These are phyloP conservation scores for Augiades crinisus DNA, from an alignment of 2,888 invertebrate genomes.

Conservation along the genomic window DNA sequence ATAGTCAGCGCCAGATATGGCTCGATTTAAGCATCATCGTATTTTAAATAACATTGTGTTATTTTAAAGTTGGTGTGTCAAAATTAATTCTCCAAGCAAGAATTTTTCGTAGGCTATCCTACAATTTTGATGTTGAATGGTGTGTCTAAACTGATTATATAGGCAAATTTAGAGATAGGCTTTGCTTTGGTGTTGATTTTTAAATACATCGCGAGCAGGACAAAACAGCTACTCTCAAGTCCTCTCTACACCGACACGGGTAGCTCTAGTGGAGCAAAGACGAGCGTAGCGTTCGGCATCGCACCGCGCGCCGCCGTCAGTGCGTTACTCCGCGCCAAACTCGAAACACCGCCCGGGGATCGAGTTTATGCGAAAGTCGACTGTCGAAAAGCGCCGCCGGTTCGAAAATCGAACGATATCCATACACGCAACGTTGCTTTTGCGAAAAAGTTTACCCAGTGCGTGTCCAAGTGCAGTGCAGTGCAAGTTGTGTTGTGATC, in stretches of 20 bases:
- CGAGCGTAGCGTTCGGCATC: slow-evolving; percentile 39
- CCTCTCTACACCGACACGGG: background rate
- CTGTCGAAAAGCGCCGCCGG: slow-evolving; percentile 39
- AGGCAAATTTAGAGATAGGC: no score
- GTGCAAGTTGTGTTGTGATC: slow-evolving; percentile 45
- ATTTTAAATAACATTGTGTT: no score
- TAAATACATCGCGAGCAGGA: no score
- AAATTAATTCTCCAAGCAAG: no score
- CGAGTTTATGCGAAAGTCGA: slow-evolving; percentile 31
- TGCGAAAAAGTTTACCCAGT: slow-evolving; percentile 45
- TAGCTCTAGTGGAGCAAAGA: slow-evolving; percentile 10
- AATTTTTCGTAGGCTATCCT: no score
- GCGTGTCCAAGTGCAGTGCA: slow-evolving; percentile 32
- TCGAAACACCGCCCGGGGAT: slow-evolving; percentile 50
- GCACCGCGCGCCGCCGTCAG: slow-evolving; percentile 48
- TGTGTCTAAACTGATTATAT: no score
- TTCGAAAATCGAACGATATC: slow-evolving; percentile 40
- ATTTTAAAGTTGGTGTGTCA: no score
- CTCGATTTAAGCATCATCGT: no score
- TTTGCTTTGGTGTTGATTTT: no score
- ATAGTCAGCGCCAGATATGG: no score
- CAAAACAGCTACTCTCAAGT: background rate
- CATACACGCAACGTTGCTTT: slow-evolving; percentile 56
- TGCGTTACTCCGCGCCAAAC: slow-evolving; percentile 66
- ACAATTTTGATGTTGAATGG: no score